Evolutionary conservation across 2,113 vertebrate genomes (phyloP), one percentile per base, ranked within the genome.

Genomic region (Orcinus orca): DNA sequence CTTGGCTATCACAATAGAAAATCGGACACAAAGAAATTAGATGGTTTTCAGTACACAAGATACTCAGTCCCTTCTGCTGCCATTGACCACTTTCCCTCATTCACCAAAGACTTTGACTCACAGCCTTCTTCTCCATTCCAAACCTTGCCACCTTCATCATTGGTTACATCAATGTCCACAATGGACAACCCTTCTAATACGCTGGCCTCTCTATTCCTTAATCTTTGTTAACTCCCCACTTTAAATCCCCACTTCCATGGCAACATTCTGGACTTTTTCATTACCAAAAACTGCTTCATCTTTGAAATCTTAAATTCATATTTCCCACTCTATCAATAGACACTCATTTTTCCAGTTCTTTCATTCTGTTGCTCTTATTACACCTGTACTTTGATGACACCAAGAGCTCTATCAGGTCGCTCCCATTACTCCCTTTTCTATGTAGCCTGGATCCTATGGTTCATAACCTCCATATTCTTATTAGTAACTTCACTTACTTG

Each of bases 261-360:
- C 67, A 91, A 88, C 11, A 68, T 41, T 53, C 15, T 55, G 10
- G 38, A 55, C 71, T 36, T 79, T 67, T 17, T 50, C 55, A 60
- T 68, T 83, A 84, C 23, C 65, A 53, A 74, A 86, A 84, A 44
- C 12, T 63, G 41, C 41, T 90, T 93, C 31, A 84, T 93, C 44
- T 92, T 41, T 93, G 71, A 81, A 83, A 80, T 84, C 47, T 95
- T 76, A n/a, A 38, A 58, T 63, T 95, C 23, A 58, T 21, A 95
- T 74, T 87, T 31, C 21, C 36, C 0, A 11, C 4, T 82, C 17
- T 50, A 50, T 83, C 36, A 26, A 44, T 14, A 82, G 21, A 12
- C 44, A 67, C 2, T 29, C 23, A 65, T 76, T 86, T 70, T 55
- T 50, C 55, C 63, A 83, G 21, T 58, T 77, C 8, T 80, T 91